These are phyloP conservation scores for Platycheirus rosarum DNA, from an alignment of 2,888 invertebrate genomes.

Conservation along the genomic window DNA sequence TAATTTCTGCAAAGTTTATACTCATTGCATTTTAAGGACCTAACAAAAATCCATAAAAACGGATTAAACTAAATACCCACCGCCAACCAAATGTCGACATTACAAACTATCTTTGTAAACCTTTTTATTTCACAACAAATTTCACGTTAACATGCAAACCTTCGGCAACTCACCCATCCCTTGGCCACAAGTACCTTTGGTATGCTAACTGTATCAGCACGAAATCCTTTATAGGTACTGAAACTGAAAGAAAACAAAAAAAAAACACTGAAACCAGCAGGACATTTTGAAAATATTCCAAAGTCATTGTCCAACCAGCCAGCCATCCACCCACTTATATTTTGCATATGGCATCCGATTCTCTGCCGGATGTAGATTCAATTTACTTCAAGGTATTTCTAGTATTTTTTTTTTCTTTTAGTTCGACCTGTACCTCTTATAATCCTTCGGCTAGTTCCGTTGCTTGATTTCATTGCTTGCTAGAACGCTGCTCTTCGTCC, in stretches of 20 bases:
- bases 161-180: slow-evolving; percentile 38
- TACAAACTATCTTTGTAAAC: slow-evolving; percentile 29
- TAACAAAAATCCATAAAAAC: slow-evolving; percentile 14
- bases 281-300: slow-evolving; percentile 37
- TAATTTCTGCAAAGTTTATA: slow-evolving; percentile 15
- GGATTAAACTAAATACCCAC: slow-evolving; percentile 16
- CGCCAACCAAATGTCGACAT: slow-evolving; percentile 9
- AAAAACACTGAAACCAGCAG: not conserved
- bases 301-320: slow-evolving; percentile 25
- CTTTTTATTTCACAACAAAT: slow-evolving; percentile 45
- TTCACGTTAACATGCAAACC: slow-evolving; percentile 55
- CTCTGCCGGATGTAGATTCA: slow-evolving; percentile 61
- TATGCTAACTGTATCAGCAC: slow-evolving; percentile 12
- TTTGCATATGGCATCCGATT: slow-evolving; percentile 59
- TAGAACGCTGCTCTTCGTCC: slow-evolving; percentile 1
- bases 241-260: not conserved
- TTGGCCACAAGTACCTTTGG: slow-evolving; percentile 10
- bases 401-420: not conserved
- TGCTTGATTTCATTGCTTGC: slow-evolving; percentile 28
- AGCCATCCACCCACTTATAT: slow-evolving; percentile 46
- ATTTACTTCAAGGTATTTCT: slow-evolving; percentile 44
- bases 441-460: slow-evolving; percentile 15
- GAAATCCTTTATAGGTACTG: slow-evolving; percentile 13
- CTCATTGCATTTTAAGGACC: slow-evolving; percentile 36
- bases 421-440: not conserved